A percentile compares a stretch with the other conserved stretches of the same genome.
phyloP scores from a whole-genome alignment of 1,140 invertebrate species.

The Caenorhabditis remanei region DNA sequence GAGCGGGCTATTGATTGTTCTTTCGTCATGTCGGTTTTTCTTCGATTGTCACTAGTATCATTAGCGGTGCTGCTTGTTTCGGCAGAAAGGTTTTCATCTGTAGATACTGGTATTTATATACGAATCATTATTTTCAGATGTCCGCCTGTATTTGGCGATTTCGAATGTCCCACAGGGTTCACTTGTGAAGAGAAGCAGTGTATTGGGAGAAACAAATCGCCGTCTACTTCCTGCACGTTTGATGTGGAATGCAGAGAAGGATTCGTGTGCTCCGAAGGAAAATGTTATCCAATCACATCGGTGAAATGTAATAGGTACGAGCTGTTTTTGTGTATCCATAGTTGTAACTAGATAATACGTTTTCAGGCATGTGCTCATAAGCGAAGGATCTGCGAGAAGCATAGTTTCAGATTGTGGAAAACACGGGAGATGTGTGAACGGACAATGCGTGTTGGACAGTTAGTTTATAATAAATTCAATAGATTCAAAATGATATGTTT shows the following conservation, averaged over 20 bases:
- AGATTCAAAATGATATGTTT: neutral
- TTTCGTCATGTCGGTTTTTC: neutral
- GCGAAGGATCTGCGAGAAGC: constrained; percentile 69
- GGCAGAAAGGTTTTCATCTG: neutral
- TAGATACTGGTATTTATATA: too few species aligned
- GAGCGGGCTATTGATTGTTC: too few species aligned
- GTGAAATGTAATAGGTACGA: constrained; percentile 72
- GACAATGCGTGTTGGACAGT: constrained; percentile 73
- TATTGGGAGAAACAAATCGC: constrained; percentile 59
- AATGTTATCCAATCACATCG: constrained; percentile 68
- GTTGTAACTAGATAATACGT: constrained; percentile 64
- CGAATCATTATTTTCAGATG: constrained; percentile 56
- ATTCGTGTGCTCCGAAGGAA: constrained; percentile 69
- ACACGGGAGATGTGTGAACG: constrained; percentile 73
- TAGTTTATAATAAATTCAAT: constrained; percentile 27
- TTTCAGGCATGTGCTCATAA: constrained; percentile 69
- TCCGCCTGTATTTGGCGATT: constrained; percentile 73
- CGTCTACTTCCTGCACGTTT: constrained; percentile 33
- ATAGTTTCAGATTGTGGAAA: constrained; percentile 73
- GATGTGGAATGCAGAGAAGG: constrained; percentile 69
- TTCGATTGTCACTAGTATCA: too few species aligned
- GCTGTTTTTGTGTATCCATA: constrained; percentile 42
- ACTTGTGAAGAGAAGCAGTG: constrained; percentile 70
- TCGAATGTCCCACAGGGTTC: constrained; percentile 72
- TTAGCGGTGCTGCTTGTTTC: too few species aligned